Evolutionary conservation across 1,140 invertebrate genomes (phyloP), one percentile per base, ranked within the genome.

Genomic region (Drosophila dunni): DNA sequence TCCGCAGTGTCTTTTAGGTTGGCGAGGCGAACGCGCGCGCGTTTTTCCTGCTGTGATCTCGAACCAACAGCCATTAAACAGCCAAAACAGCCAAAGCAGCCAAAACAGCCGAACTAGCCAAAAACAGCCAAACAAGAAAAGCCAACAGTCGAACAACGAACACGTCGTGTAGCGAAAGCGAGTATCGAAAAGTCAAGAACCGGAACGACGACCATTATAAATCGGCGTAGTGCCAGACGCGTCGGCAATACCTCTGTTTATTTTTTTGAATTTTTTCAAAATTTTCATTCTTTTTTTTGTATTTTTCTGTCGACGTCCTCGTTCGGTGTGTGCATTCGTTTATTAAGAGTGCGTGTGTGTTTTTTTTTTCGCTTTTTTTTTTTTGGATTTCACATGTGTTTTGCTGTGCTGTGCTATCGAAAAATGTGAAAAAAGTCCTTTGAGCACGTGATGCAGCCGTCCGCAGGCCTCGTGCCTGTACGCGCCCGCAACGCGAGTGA

Each of bases 1-100:
- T 77, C 78, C 70, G 78, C 84, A 89, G 84, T 89, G 85, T 89
- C 81, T 89, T 81, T 89, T 89, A 50, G 75, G 84, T 89, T 89
- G 84, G 84, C 84, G 48, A 89, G 82, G 78, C 83, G 80, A 89
- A 84, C 72, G 72, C 84, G 84, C 75, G 82, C 83, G 75, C 81
- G 78, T 75, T 56, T 75, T 74, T 81, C 51, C 69, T 71, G 75
- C 54, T 85, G 75, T 79, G 73, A 71, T 71, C 67, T 71, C 67
- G 60, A 64, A 64, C 67, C 60, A 44, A 48, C 44, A 61, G 64
- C 40, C 53, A 68, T 33, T 7, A 11, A 66, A 33, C 42, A 45
- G 17, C 44, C 13, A 46, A 46, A 13, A 46, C 8, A 17, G 48
- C 48, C 24, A 51, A 51, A 29, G 13, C 48, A 7, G 48, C 11